A percentile compares a stretch with the other conserved stretches of the same genome.
Conservation (phyloP, 2,888 invertebrate genomes). For the Netelia fuscicornis region DNA sequence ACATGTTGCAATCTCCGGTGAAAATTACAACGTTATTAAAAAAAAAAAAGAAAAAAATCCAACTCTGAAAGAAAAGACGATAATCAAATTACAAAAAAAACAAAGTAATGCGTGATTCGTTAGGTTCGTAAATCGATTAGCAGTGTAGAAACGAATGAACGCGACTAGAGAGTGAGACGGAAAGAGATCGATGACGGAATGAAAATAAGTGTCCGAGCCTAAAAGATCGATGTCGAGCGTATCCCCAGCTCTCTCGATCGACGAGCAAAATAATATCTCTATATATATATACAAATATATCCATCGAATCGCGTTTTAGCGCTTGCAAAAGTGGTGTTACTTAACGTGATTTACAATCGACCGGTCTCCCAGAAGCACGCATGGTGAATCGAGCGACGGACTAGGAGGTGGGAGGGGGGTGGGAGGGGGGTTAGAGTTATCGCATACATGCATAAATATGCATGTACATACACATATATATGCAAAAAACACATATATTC, state of each 20-base stretch:
- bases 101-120: too few species aligned
- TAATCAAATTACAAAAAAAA: not conserved
- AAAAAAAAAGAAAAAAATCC: not conserved
- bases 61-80: too few species aligned
- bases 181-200: not conserved
- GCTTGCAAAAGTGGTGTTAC: constrained; percentile 46
- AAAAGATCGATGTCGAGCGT: constrained; percentile 54
- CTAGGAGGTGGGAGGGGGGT: not conserved
- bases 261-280: constrained; percentile 1
- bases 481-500: not conserved
- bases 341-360: constrained; percentile 64
- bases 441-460: not conserved
- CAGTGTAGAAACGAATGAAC: not conserved
- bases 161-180: too few species aligned
- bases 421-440: too few species aligned
- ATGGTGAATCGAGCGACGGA: constrained; percentile 9
- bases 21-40: not conserved
- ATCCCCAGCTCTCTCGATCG: not conserved
- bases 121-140: constrained; percentile 9
- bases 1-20: constrained; percentile 12
- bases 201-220: constrained; percentile 24
- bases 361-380: constrained; percentile 20
- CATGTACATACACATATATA: not conserved
- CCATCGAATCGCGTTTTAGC: constrained; percentile 18
- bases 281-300: too few species aligned